phyloP scores from a whole-genome alignment of 1,140 invertebrate species.

The Neodiprion lecontei region DNA sequence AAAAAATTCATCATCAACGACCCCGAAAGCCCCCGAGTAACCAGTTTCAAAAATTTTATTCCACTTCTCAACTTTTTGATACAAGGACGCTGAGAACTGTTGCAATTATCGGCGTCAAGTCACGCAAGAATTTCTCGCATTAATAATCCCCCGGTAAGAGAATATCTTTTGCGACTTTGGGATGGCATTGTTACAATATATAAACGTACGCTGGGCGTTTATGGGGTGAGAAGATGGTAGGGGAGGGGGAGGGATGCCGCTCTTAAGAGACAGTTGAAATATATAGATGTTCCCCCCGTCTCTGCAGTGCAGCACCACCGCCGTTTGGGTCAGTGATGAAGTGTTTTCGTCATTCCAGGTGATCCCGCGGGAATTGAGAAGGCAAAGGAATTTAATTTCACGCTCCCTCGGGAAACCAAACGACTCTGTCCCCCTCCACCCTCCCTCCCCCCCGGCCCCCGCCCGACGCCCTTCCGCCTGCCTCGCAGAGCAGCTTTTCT shows the following conservation, averaged over 20 bases:
- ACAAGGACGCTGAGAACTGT: too few species aligned
- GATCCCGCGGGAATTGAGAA: conserved; percentile 21
- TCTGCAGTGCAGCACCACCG: not conserved
- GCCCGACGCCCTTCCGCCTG: not conserved
- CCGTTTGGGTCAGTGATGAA: conserved; percentile 35
- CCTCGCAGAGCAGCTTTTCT: not conserved
- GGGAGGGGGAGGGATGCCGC: not conserved
- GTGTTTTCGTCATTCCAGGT: conserved; percentile 35
- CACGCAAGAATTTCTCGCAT: not conserved
- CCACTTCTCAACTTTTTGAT: too few species aligned
- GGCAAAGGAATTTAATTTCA: conserved; percentile 53
- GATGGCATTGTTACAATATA: not conserved
- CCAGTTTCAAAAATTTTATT: too few species aligned
- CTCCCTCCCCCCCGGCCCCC: too few species aligned
- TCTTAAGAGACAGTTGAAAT: conserved; percentile 13
- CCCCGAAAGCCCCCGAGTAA: too few species aligned
- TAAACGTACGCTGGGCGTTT: not conserved
- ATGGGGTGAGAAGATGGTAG: not conserved
- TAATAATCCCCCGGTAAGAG: not conserved
- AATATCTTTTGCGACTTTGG: not conserved
- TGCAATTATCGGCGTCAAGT: too few species aligned
- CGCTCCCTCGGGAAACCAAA: conserved; percentile 48
- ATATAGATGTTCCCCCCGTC: conserved; percentile 5
- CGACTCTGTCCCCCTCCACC: conserved; percentile 26
- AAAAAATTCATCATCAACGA: too few species aligned